Conservation (phyloP, 2,797 vertebrate species). For the Rhinoraja longicauda region DNA sequence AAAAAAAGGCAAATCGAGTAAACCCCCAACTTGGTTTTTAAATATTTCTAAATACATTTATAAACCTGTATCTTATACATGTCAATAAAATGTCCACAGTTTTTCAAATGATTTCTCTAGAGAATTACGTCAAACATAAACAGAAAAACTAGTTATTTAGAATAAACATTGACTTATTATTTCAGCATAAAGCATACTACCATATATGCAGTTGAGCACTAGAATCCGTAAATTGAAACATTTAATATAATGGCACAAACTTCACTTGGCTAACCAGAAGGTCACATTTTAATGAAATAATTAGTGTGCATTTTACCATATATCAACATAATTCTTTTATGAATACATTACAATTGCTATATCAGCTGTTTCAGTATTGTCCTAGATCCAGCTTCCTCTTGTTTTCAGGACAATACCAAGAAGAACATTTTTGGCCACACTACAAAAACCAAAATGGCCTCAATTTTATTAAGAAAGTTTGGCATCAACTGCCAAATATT, state of each 20-base stretch:
- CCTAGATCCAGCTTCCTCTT: neutral
- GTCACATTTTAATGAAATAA: neutral
- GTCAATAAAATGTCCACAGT: neutral
- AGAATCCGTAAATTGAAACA: neutral
- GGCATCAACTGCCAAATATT: neutral
- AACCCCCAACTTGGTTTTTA: neutral
- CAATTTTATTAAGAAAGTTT: neutral
- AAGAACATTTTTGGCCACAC: neutral
- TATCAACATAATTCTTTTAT: neutral
- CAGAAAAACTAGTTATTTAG: neutral
- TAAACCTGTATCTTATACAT: neutral
- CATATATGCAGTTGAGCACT: neutral
- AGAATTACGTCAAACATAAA: neutral
- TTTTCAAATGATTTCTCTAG: neutral
- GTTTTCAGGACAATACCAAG: neutral
- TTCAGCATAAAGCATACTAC: neutral
- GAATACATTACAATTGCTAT: neutral
- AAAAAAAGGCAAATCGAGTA: neutral
- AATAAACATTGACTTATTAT: neutral
- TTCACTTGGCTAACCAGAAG: neutral
- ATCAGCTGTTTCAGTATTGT: neutral
- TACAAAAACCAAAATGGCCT: neutral
- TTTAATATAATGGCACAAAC: neutral
- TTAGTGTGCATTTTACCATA: neutral
- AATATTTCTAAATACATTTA: slow-evolving; percentile 9